Evolutionary conservation across 2,797 vertebrate species (phyloP), one percentile per base, ranked within the genome.

Genomic region (Peromyscus melanophrys): DNA sequence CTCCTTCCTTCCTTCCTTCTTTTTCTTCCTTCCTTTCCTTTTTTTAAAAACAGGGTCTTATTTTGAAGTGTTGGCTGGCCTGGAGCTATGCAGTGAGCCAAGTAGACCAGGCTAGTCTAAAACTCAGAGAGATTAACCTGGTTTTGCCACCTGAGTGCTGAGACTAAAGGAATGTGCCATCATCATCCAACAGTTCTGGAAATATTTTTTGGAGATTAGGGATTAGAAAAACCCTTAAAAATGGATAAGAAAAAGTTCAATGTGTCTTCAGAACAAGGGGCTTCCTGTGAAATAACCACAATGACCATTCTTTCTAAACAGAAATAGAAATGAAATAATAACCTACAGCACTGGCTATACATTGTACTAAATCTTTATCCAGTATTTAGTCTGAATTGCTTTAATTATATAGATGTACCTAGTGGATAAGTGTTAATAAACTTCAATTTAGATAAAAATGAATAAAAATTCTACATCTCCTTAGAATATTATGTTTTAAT

Each of bases 401-500:
- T 93, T 91, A 96, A 95, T 97, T 96, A 96, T 93, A 84, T 65
- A 96, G 95, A 94, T 95, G 9, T 11, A 94, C 59, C 61, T 69
- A 94, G 31, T 95, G 37, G 61, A 90, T 96, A 29, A 96, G 7
- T 96, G 86, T 94, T 96, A 96, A 98, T 94, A 97, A 97, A 98
- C 75, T 88, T 92, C 71, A 52, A 92, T 94, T 94, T 96, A 95
- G 97, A 93, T 96, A 52, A 27, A 95, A 97, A 96, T 97, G 95
- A 96, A 96, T 97, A 77, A 96, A 96, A 96, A 80, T 88, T 95
- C 59, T 95, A 21, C 46, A 92, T 92, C 52, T 93, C 34, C 43
- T 94, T 95, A 83, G 61, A 17, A 82, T 88, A 95, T 81, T 84
- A 86, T 94, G 76, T 73, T 78, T 93, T 96, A 96, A 96, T 97